Percentiles rank a stretch among this genome's conserved stretches.
Conservation (phyloP, 2,797 vertebrate genomes). For the Macrochelys suwanniensis region DNA sequence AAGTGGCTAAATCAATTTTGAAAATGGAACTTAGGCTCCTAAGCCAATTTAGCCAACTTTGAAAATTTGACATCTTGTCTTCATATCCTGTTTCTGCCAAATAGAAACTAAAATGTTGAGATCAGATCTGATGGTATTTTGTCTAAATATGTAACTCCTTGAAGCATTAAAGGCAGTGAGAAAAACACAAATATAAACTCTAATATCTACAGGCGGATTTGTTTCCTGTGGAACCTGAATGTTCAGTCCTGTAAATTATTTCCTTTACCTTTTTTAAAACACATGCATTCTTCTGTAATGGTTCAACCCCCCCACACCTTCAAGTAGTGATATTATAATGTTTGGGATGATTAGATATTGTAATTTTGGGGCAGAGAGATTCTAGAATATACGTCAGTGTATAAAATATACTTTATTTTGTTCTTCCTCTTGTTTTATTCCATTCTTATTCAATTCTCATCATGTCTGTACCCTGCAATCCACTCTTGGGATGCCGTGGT, state of each 20-base stretch:
- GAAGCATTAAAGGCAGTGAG: neutral
- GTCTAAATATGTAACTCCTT: fast-evolving
- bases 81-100: fast-evolving
- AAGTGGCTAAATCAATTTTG: fast-evolving
- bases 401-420: no score
- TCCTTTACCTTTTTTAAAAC: neutral
- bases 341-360: neutral
- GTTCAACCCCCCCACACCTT: neutral
- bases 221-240: neutral
- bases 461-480: neutral
- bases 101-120: neutral
- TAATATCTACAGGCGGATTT: neutral
- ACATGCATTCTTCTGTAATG: neutral
- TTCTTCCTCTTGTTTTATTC: neutral
- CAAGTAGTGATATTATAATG: neutral
- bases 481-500: neutral
- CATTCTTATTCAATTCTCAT: fast-evolving
- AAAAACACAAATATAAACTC: neutral
- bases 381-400: neutral
- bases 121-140: fast-evolving
- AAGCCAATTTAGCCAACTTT: neutral
- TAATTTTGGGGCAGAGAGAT: neutral
- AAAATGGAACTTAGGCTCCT: neutral
- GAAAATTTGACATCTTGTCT: fast-evolving
- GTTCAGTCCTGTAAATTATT: neutral